Percentiles rank a stretch among this genome's conserved stretches.
phyloP scores from a whole-genome alignment of 2,113 vertebrate genomes.

The crab-eating macaque (Macaca fascicularis) region T2T-MFA8v1.1 NC_088376.1:25152501-25153000 shows the following conservation, averaged over 20 bases:
- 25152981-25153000: conserved; percentile 77
- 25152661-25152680: too few species aligned
- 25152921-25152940: conserved; percentile 81
- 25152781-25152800: conserved; percentile 43
- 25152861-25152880: conserved; percentile 67
- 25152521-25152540: too few species aligned
- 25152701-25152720: neutral
- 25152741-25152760: conserved; percentile 51
- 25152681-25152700: too few species aligned
- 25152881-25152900: conserved; percentile 76
- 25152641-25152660: too few species aligned
- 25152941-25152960: conserved; percentile 78
- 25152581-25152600: too few species aligned
- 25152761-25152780: neutral
- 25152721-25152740: conserved; percentile 50
- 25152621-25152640: too few species aligned
- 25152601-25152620: too few species aligned
- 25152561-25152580: too few species aligned
- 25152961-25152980: conserved; percentile 82
- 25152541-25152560: too few species aligned
- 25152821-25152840: conserved; percentile 62
- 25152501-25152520: too few species aligned
- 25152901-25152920: conserved; percentile 76
- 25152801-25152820: conserved; percentile 59
- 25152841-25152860: conserved; percentile 66